These are phyloP conservation scores for Aphidius ervi DNA, from an alignment of 1,140 invertebrate species.

Conservation along the genomic window DNA sequence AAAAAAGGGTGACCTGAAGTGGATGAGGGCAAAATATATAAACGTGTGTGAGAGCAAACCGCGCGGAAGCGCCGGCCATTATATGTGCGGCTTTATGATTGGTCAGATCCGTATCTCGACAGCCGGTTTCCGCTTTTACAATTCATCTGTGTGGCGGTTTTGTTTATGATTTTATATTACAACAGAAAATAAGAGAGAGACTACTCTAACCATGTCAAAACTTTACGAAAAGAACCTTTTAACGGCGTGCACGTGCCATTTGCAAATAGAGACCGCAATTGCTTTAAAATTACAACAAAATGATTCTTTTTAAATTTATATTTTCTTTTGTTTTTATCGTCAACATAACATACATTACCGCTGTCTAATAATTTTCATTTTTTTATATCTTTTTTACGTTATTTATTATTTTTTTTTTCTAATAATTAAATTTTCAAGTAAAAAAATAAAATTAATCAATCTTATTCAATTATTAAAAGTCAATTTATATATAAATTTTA, in stretches of 20 bases:
- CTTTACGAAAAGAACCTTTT: conserved; percentile 47
- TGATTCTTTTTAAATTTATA: conserved; percentile 1
- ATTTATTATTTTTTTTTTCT: too few relatives aligned
- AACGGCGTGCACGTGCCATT: conserved; percentile 50
- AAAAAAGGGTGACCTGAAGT: conserved; percentile 25
- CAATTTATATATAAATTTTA: too few relatives aligned
- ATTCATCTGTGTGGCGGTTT: conserved; percentile 21
- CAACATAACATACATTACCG: too few relatives aligned
- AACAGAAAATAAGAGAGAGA: background rate
- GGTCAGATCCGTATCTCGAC: conserved; percentile 54
- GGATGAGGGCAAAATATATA: conserved; percentile 23
- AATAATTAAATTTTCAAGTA: too few relatives aligned
- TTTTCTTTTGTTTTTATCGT: conserved; percentile 11
- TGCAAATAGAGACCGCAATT: too few relatives aligned
- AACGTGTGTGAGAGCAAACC: conserved; percentile 7
- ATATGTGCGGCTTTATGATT: conserved; percentile 51
- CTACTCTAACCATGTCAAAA: conserved; percentile 43
- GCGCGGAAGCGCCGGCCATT: conserved; percentile 46
- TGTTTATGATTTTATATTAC: too few relatives aligned
- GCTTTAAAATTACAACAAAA: background rate
- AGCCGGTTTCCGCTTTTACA: conserved; percentile 52
- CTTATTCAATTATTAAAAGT: too few relatives aligned
- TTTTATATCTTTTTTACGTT: too few relatives aligned
- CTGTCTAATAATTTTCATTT: too few relatives aligned
- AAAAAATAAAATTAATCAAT: too few relatives aligned